These are phyloP conservation scores for Lepidochrysops patricia DNA, from an alignment of 2,888 invertebrate genomes.

Conservation along the genomic window DNA sequence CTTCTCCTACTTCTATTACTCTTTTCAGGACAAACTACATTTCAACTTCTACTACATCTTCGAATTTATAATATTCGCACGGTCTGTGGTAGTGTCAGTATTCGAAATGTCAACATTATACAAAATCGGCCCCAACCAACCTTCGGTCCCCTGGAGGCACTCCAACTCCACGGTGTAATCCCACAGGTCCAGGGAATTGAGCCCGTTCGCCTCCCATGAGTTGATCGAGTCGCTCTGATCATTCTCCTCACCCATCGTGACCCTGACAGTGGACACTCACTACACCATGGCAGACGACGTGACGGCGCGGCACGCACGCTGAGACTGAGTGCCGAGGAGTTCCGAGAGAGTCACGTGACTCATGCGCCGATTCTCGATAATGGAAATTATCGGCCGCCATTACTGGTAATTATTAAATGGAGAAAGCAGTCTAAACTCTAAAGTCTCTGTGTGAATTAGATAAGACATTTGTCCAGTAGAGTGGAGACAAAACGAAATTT, in stretches of 20 bases:
- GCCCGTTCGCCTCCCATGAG: conserved; percentile 71
- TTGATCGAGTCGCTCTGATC: conserved; percentile 62
- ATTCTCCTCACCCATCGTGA: conserved; percentile 57
- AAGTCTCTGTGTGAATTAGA: neutral
- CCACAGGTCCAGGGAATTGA: conserved; percentile 86
- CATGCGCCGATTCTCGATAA: neutral
- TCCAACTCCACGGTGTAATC: conserved; percentile 90
- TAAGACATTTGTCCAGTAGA: no score
- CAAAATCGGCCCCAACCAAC: conserved; percentile 64
- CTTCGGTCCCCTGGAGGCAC: conserved; percentile 85
- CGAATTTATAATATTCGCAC: no score
- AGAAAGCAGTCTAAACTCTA: conserved; percentile 2
- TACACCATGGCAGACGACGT: conserved; percentile 23
- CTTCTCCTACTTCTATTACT: no score
- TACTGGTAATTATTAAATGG: neutral
- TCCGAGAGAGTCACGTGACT: neutral
- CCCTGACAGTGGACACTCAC: conserved; percentile 30
- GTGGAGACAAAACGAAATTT: no score
- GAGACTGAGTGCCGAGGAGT: neutral
- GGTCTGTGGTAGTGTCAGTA: no score
- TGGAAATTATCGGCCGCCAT: neutral
- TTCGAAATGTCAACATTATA: no score
- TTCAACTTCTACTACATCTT: no score
- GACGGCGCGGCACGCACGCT: neutral
- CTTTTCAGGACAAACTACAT: no score